Evolutionary conservation across 2,113 vertebrate species (phyloP).

Genomic region (Menura novaehollandiae): DNA sequence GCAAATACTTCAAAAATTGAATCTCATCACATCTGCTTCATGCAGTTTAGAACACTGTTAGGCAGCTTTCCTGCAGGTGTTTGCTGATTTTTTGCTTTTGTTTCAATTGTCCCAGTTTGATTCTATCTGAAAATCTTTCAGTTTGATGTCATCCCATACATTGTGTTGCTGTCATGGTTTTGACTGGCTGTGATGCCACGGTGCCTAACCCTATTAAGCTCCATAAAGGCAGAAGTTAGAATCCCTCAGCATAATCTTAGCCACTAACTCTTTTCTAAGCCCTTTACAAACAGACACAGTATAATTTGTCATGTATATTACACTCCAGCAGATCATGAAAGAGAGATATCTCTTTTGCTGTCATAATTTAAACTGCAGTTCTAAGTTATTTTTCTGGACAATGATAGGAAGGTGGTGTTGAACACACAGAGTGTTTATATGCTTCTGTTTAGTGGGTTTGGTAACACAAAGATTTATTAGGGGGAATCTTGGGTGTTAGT

Average conservation of each 20-base stretch:
- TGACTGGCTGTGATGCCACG: conserved; percentile 43
- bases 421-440: neutral
- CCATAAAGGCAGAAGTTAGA: conserved; percentile 55
- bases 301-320: conserved; percentile 40
- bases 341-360: neutral
- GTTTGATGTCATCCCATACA: neutral
- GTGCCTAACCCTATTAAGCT: conserved; percentile 58
- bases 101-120: conserved; percentile 35
- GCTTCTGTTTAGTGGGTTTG: neutral
- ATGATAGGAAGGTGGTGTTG: neutral
- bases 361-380: conserved; percentile 18
- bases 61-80: conserved; percentile 30
- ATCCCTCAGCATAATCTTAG: conserved; percentile 55
- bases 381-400: neutral
- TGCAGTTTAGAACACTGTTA: neutral
- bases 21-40: conserved; percentile 4
- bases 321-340: neutral
- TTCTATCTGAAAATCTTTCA: neutral
- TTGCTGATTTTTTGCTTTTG: neutral
- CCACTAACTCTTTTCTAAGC: conserved; percentile 28
- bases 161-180: conserved; percentile 31
- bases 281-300: conserved; percentile 9
- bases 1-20: neutral
- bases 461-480: neutral
- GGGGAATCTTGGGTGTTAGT: neutral